A percentile compares a stretch with the other conserved stretches of the same genome.
phyloP scores from a whole-genome alignment of 2,113 vertebrate species.

The Amblyornis subalaris region DNA sequence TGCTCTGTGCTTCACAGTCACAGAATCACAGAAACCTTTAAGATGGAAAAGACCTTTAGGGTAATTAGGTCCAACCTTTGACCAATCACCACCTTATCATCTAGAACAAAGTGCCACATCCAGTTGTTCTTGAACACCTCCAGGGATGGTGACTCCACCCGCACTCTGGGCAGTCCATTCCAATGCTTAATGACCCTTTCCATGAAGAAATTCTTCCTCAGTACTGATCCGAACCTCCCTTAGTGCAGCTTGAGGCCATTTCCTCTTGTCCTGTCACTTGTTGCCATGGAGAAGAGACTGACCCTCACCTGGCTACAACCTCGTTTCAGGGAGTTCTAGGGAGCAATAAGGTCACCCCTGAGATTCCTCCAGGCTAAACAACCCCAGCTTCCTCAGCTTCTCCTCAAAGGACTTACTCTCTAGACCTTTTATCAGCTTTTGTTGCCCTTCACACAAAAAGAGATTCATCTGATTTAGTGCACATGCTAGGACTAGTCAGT shows the following conservation, averaged over 20 bases:
- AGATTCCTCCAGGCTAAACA: not conserved
- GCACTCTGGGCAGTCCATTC: not conserved
- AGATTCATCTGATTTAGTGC: not conserved
- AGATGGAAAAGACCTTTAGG: not conserved
- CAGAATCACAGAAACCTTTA: not conserved
- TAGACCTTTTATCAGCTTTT: not conserved
- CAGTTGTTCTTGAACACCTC: not conserved
- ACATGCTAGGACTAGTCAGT: not conserved
- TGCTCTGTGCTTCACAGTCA: not conserved
- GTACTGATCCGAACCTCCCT: not conserved
- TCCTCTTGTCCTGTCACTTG: rapidly evolving
- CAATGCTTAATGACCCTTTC: not conserved
- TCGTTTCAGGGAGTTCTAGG: not conserved
- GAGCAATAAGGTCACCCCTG: not conserved
- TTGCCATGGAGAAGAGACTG: not conserved
- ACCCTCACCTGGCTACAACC: not conserved
- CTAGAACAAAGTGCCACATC: too few relatives aligned
- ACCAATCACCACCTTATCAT: not conserved
- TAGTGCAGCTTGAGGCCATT: not conserved
- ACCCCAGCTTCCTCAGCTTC: not conserved
- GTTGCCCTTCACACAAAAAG: not conserved
- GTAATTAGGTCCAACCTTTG: not conserved
- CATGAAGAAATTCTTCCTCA: not conserved
- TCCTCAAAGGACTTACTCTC: too few relatives aligned
- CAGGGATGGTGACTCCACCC: not conserved